Conservation (phyloP, 2,888 invertebrate species). For the Epirrhoe alternata region DNA sequence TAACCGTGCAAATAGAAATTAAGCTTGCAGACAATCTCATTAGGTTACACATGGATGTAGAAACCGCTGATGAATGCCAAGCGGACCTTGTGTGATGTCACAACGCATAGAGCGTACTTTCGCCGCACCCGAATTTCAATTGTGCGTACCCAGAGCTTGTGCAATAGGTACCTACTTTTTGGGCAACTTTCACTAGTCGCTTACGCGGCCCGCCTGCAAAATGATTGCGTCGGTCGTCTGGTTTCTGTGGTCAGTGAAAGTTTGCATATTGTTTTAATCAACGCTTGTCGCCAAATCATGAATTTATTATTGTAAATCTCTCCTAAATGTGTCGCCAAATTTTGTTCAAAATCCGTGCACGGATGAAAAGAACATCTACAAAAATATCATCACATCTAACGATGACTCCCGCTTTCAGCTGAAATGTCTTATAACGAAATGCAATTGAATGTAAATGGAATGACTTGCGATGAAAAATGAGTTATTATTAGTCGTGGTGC, state of each 20-base stretch:
- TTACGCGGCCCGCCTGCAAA: conserved; percentile 81
- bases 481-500: conserved; percentile 76
- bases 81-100: conserved; percentile 56
- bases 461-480: conserved; percentile 83
- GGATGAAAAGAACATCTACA: conserved; percentile 22
- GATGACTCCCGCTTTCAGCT: conserved; percentile 6
- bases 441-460: conserved; percentile 67
- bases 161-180: conserved; percentile 77
- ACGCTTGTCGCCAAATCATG: conserved; percentile 37
- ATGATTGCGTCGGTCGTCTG: conserved; percentile 77
- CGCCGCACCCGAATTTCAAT: conserved; percentile 81
- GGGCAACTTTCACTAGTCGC: conserved; percentile 81
- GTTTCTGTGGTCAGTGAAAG: conserved; percentile 80
- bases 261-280: conserved; percentile 64
- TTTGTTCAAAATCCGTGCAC: conserved; percentile 10
- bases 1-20: conserved; percentile 33
- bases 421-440: conserved; percentile 26
- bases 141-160: conserved; percentile 76
- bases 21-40: conserved; percentile 25
- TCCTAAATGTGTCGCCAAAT: conserved; percentile 22
- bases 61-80: conserved; percentile 51
- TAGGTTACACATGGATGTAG: conserved; percentile 31
- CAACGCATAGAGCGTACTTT: conserved; percentile 71
- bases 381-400: conserved; percentile 15
- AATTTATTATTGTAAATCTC: conserved; percentile 19